phyloP scores from a whole-genome alignment of 2,797 vertebrate genomes.

The Sebastes aleutianus region DNA sequence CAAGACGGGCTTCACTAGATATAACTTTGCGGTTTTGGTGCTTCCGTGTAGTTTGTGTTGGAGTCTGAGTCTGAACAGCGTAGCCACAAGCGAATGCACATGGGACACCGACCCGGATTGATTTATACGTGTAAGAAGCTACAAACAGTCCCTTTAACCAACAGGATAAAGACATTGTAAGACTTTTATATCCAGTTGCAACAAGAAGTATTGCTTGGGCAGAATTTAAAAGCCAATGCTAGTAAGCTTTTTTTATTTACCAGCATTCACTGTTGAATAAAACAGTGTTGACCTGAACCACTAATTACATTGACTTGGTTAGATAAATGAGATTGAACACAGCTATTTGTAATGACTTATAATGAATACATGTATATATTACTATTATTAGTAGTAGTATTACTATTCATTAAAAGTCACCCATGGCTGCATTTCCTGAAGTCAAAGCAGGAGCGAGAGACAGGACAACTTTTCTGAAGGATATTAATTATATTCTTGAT shows the following conservation, averaged over 20 bases:
- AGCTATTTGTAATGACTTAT: neutral
- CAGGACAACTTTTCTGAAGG: neutral
- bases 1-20: too few species aligned
- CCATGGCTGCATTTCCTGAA: neutral
- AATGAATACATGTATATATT: neutral
- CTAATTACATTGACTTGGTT: neutral
- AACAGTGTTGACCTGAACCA: neutral
- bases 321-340: neutral
- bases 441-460: neutral
- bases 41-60: too few species aligned
- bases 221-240: neutral
- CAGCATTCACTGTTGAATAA: neutral
- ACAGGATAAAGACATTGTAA: neutral
- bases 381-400: neutral
- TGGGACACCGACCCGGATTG: too few species aligned
- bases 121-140: too few species aligned
- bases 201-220: neutral
- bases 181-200: neutral
- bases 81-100: accelerated
- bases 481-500: neutral
- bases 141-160: neutral
- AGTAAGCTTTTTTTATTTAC: neutral
- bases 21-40: too few species aligned
- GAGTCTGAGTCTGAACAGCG: too few species aligned
- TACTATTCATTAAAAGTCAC: neutral